Base-by-base conservation (phyloP, 2,888 invertebrate genomes). In the Germaria angustata region DNA sequence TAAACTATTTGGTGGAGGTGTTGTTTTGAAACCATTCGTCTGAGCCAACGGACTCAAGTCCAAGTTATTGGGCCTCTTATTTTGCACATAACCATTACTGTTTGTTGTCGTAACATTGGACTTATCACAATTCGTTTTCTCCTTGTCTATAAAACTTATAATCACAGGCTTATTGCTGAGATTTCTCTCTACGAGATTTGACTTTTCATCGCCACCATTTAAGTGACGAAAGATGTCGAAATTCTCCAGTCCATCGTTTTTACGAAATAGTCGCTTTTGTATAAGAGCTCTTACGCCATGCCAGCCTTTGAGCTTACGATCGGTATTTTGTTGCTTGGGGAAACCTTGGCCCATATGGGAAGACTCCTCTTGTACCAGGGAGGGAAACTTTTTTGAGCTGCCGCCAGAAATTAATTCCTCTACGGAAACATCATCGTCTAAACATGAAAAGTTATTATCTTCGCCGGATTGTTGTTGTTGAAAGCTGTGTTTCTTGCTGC, bases 251-350 rank as follows among this genome's bases (percentile, higher is more conserved):
- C 84, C 86, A 20, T 86, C 87, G 22, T 89, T 88, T 68, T 88
- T 90, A 34, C 91, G 89, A 68, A 91, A 91, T n/a, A 91, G 87
- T 63, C 91, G 90, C 84, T 91, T 90, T 79, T 91, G 90, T 34
- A 91, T 90, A 1, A 91, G 79, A 2, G 91, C 90, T 13, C 91
- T 87, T 2, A 91, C 91, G 1, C 91, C 90, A 81, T 91, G 89
- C 91, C 91, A 91, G 6, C 91, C 91, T 5, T 89, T 87, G 1
- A 90, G 86, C 80, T 90, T 91, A 15, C 88, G 89, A 78, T 91
- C 91, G 1, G 90, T 89, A 69, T 91, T 91, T 55, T 91, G 91
- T 49, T 91, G 90, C 75, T 91, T 91, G 44, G 91, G 91, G 53
- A 91, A 91, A 4, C 91, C 91, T 82, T 91, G 89, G 0, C 91